phyloP scores from a whole-genome alignment of 2,113 vertebrate genomes.

The Dryoscopus gambensis region DNA sequence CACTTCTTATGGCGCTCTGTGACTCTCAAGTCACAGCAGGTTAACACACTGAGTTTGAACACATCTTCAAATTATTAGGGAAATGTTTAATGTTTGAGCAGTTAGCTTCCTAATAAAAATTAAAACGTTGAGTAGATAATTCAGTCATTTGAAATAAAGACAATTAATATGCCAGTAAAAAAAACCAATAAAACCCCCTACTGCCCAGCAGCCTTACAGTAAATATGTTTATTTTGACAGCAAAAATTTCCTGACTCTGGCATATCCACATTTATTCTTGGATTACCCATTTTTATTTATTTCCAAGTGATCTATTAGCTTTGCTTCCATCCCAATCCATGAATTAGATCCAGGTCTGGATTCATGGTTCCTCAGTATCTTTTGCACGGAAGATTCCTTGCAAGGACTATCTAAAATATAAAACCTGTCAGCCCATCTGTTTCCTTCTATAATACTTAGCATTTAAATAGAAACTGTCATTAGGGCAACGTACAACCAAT shows the following conservation, averaged over 20 bases:
- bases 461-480: conserved; percentile 20
- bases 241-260: not conserved
- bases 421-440: conserved; percentile 9
- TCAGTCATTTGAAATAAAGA: not conserved
- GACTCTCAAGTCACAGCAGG: conserved; percentile 25
- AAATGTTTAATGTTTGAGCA: not conserved
- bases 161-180: not conserved
- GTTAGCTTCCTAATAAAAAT: conserved; percentile 21
- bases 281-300: not conserved
- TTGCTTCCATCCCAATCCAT: not conserved
- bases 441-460: conserved; percentile 12
- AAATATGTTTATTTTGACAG: not conserved
- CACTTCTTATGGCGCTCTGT: conserved; percentile 1
- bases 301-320: not conserved
- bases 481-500: conserved; percentile 25
- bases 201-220: conserved; percentile 40
- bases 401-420: not conserved
- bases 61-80: not conserved
- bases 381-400: not conserved
- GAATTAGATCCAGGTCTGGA: not conserved
- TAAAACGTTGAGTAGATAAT: not conserved
- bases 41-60: conserved; percentile 5
- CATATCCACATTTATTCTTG: not conserved
- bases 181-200: not conserved
- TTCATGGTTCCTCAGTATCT: not conserved